A percentile compares a stretch with the other conserved stretches of the same genome.
Evolutionary conservation across 2,113 vertebrate species (phyloP).

Genomic region (Nanorana parkeri): DNA sequence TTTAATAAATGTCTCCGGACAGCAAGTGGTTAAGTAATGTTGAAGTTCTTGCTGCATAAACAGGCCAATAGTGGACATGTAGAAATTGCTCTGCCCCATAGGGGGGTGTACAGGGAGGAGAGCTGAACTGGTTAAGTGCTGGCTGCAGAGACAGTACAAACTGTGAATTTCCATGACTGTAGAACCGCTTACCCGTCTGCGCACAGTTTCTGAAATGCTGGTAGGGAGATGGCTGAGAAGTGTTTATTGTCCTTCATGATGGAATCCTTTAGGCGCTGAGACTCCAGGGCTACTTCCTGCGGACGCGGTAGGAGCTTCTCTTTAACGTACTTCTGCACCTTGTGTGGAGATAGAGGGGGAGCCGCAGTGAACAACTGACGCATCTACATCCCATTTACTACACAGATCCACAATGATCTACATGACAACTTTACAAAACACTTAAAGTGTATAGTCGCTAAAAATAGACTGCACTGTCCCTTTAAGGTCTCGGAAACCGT

Average conservation of each 20-base stretch:
- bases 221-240: constrained; percentile 68
- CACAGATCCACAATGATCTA: too few species aligned
- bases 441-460: too few species aligned
- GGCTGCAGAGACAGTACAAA: not conserved
- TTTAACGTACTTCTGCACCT: constrained; percentile 70
- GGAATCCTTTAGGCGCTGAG: constrained; percentile 64
- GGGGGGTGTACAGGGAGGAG: too few species aligned
- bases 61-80: too few species aligned
- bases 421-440: too few species aligned
- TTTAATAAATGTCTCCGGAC: too few species aligned
- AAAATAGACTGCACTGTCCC: too few species aligned
- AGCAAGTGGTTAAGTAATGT: too few species aligned
- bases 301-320: constrained; percentile 66
- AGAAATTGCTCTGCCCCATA: too few species aligned
- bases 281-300: constrained; percentile 59
- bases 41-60: too few species aligned
- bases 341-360: not conserved
- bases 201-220: constrained; percentile 65
- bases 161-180: too few species aligned
- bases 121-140: too few species aligned
- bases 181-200: not conserved
- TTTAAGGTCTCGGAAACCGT: not conserved
- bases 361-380: not conserved
- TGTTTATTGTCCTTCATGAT: constrained; percentile 72
- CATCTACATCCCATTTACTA: not conserved